Conservation (phyloP, 2,797 vertebrate species). For the Poecilia picta region DNA sequence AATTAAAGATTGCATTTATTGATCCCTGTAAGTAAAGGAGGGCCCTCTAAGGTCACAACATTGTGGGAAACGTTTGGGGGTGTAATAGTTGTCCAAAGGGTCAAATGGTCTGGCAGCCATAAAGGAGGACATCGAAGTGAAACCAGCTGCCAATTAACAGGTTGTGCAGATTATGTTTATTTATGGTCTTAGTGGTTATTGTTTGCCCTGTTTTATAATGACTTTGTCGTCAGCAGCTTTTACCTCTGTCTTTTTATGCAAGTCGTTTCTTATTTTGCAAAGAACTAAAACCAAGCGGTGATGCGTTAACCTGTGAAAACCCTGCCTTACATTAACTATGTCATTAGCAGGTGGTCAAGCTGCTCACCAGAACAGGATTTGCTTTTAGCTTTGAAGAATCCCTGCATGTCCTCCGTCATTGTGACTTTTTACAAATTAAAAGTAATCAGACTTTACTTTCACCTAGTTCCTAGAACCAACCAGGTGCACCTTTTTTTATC, state of each 20-base stretch:
- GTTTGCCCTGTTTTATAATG: neutral
- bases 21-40: conserved; percentile 26
- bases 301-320: neutral
- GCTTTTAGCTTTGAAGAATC: conserved; percentile 16
- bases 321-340: conserved; percentile 41
- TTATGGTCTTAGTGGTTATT: conserved; percentile 23
- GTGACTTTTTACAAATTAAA: neutral
- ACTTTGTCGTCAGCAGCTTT: neutral
- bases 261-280: conserved; percentile 17
- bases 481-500: conserved; percentile 23
- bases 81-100: conserved; percentile 5
- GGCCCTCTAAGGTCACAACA: conserved; percentile 6
- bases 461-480: conserved; percentile 43
- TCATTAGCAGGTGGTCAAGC: conserved; percentile 2
- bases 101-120: conserved; percentile 25
- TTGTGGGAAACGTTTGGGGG: neutral
- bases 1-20: conserved; percentile 28
- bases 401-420: neutral
- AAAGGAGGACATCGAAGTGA: conserved; percentile 11
- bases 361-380: conserved; percentile 12
- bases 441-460: neutral
- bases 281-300: conserved; percentile 1
- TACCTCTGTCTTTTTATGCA: neutral
- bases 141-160: conserved; percentile 8
- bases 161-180: neutral